These are phyloP conservation scores for Unio pictorum DNA, from an alignment of 2,888 invertebrate species.

Conservation along the genomic window DNA sequence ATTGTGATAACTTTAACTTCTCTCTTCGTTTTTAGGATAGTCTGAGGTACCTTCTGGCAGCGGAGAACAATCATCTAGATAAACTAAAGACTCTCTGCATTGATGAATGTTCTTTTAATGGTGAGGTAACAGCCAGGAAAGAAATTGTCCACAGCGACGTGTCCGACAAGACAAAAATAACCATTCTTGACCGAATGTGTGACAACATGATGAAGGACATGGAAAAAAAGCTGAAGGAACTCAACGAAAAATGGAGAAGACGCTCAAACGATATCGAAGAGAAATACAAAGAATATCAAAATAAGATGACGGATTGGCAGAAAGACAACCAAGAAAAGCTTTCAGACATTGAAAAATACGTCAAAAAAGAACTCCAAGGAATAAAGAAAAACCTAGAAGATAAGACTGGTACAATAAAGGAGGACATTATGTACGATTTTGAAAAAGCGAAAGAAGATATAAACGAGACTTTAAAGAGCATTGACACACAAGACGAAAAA, in stretches of 20 bases:
- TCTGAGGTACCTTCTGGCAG: slow-evolving; percentile 14
- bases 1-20: too few relatives aligned
- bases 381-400: too few relatives aligned
- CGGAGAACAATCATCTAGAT: slow-evolving; percentile 16
- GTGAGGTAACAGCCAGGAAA: slow-evolving; percentile 5
- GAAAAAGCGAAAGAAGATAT: too few relatives aligned
- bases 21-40: too few relatives aligned
- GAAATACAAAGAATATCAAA: slow-evolving; percentile 14
- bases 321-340: neutral
- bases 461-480: too few relatives aligned
- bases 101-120: slow-evolving; percentile 14
- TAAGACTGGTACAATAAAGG: too few relatives aligned
- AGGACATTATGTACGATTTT: too few relatives aligned
- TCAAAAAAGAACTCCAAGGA: too few relatives aligned
- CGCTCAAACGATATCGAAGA: slow-evolving; percentile 13
- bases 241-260: slow-evolving; percentile 14
- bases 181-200: slow-evolving; percentile 21
- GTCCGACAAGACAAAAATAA: slow-evolving; percentile 18
- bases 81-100: slow-evolving; percentile 15
- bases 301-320: slow-evolving; percentile 17
- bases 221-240: slow-evolving; percentile 11
- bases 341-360: too few relatives aligned
- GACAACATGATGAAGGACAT: slow-evolving; percentile 14
- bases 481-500: too few relatives aligned
- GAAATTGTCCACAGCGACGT: slow-evolving; percentile 15